These are phyloP conservation scores for Myanophis thanlyinensis DNA, from an alignment of 2,113 vertebrate species.

Conservation along the genomic window DNA sequence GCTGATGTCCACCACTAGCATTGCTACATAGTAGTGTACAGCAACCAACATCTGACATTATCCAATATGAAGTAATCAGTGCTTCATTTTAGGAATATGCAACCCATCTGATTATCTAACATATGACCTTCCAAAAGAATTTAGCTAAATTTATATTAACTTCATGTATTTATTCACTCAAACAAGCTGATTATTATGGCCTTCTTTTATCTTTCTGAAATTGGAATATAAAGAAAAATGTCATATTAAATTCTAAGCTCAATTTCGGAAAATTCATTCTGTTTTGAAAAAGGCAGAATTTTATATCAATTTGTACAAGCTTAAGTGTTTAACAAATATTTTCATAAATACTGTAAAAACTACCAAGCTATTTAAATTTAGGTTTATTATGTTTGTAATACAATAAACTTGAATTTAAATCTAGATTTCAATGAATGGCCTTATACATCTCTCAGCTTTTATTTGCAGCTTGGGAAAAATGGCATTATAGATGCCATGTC, in stretches of 20 bases:
- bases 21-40: background rate
- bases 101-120: background rate
- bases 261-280: background rate
- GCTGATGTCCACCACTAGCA: background rate
- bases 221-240: background rate
- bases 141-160: background rate
- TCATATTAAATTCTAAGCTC: background rate
- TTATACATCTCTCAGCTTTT: background rate
- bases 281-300: background rate
- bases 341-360: background rate
- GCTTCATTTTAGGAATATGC: background rate
- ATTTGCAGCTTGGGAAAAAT: background rate
- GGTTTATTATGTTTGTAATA: background rate
- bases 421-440: background rate
- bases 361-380: background rate
- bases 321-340: background rate
- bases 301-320: background rate
- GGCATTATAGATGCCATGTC: background rate
- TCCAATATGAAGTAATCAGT: background rate
- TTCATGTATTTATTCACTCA: background rate
- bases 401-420: background rate
- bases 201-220: background rate
- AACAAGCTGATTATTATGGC: background rate
- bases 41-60: background rate
- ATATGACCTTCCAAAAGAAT: background rate